Base-by-base conservation (phyloP, 2,888 invertebrate species). In the Sthenelais limicola region DNA sequence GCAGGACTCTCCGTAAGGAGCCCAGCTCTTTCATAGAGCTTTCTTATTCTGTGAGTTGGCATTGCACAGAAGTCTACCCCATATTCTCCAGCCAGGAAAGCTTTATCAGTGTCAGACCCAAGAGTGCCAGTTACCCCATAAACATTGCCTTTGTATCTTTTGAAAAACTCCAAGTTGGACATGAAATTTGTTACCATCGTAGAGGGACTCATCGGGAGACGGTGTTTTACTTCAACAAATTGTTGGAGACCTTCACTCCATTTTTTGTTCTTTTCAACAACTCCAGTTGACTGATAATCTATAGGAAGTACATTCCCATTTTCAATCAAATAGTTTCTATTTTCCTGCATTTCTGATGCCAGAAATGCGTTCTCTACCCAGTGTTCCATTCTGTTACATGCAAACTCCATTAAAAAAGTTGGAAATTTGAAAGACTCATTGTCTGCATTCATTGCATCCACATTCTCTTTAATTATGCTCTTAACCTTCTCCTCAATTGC, bases 51-150 rank as follows among this genome's bases (percentile, higher is more conserved):
- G 28, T 54, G 48, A 18, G 73, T 68, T 35, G 79, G 79, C 9
- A 79, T 71, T 9, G 58, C 47, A 7, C 71, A 15, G 47, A 71
- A 58, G 18, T 74, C 54, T 0, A 78, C 74, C 4, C 62, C 32
- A 49, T 73, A 77, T 4, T 67, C 51, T 28, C 24, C 73, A 3
- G 67, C 28, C 1, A 80, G 69, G 12, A 87, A 77, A 21, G 83
- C 77, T 66, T 83, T 79, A 73, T 87, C 87, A 0, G 74, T 77
- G 3, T 78, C 66, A 0, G 71, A 58, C 0, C 79, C 79, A 12
- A 79, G 68, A 18, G 79, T 79, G 0, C 79, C 79, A 3, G 79
- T 73, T 5, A 79, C 35, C 0, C 89, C 89, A 73, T 82, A 84
- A 15, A 78, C 51, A n/a, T 72, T 58, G 7, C 21, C 12, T 3